Base-by-base conservation (phyloP, 2,113 vertebrate species). In the Bubalus kerabau region DNA sequence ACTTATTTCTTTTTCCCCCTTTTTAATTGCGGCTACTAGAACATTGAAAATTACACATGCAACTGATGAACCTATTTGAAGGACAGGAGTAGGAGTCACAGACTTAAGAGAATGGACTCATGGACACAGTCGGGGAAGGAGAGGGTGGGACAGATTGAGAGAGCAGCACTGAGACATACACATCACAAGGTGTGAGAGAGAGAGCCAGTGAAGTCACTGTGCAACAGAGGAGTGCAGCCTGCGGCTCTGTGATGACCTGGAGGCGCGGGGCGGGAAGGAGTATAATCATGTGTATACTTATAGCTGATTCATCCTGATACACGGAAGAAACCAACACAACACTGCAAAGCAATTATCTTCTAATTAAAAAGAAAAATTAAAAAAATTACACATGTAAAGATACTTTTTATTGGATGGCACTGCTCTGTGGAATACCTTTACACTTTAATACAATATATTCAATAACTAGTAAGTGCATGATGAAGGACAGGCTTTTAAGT, bases 401-500 rank as follows among this genome's bases (percentile, higher is more conserved):
- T 30, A 40, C 92, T 92, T 97, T 96, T 92, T 87, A 87, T 30
- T 94, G 84, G 54, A 78, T 93, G 28, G 40, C 10, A 92, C 76
- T 91, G 24, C 19, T 93, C 40, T 23, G 9, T 57, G 82, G 52
- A 86, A 80, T 80, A 92, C 3, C 30, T 90, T 92, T 86, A 91
- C 15, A 88, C 59, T 89, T 57, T 30, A 84, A 83, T 50, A 84
- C 60, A 97, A 84, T 74, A 74, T 19, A 74, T 59, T 80, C 30
- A 90, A 21, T 95, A 85, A 97, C 87, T 93, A 90, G 60, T 84
- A 92, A 87, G 30, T 87, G 36, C 74, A 46, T 40, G 26, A 93
- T 56, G 30, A 94, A 97, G 92, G 81, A 92, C 60, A 95, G 43
- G 21, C 50, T 95, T 95, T 95, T 71, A 52, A 90, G 71, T 96